Percentiles rank a stretch among this genome's conserved stretches.
phyloP scores from a whole-genome alignment of 2,113 vertebrate species.

The Bolborhynchus lineola region DNA sequence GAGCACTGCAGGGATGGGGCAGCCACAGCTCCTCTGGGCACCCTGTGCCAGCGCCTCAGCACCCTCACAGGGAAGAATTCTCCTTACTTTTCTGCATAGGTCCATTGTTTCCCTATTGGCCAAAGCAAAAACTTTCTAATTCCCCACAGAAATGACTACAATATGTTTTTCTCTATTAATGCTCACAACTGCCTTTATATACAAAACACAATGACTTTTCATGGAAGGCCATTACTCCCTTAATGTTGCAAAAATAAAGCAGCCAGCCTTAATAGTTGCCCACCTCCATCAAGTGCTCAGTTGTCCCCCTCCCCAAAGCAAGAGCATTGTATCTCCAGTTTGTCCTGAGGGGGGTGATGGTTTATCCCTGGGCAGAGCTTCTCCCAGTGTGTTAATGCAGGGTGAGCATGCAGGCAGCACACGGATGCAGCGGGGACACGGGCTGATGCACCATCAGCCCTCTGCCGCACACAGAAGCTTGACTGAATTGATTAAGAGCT shows the following conservation, averaged over 20 bases:
- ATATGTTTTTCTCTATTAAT: rapidly evolving
- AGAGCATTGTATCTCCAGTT: rapidly evolving
- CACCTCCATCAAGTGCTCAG: neutral
- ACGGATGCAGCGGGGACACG: rapidly evolving
- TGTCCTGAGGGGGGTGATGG: neutral
- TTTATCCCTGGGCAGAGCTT: neutral
- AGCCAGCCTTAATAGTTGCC: neutral
- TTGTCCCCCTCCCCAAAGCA: neutral
- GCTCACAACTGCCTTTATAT: neutral
- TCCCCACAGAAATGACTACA: neutral
- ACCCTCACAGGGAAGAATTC: neutral
- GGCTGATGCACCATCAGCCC: neutral
- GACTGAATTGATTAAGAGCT: rapidly evolving
- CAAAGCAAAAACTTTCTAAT: neutral
- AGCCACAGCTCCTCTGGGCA: neutral
- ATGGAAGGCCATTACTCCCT: neutral
- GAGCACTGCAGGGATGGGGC: neutral
- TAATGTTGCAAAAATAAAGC: neutral
- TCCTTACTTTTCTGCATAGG: neutral
- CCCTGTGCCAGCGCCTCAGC: neutral
- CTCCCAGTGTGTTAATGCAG: neutral
- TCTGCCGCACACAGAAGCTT: neutral
- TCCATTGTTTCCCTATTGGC: neutral
- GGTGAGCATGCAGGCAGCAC: neutral
- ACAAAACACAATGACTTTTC: neutral